A percentile compares a stretch with the other conserved stretches of the same genome.
Evolutionary conservation across 2,888 invertebrate species (phyloP).

Genomic region (Drosophila suboccidentalis): DNA sequence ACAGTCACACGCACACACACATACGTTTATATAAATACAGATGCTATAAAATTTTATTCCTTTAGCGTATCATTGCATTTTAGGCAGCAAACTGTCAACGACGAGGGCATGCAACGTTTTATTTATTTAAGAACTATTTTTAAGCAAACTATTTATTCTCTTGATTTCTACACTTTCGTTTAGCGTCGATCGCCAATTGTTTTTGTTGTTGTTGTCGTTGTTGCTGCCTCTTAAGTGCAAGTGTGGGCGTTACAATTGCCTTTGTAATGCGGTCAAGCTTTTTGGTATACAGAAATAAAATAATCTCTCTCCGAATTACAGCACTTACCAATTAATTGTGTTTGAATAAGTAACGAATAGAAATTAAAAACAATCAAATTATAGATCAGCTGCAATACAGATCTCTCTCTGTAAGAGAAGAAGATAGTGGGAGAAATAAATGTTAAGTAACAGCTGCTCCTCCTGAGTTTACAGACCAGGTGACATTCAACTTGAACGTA

Average conservation of each 20-base stretch:
- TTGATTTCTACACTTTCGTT: constrained; percentile 47
- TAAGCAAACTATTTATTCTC: constrained; percentile 53
- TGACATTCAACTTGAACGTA: constrained; percentile 54
- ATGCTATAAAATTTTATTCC: constrained; percentile 32
- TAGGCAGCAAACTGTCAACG: constrained; percentile 36
- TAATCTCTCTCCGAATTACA: constrained; percentile 32
- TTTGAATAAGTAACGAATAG: background rate
- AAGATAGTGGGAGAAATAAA: background rate
- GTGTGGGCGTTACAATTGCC: constrained; percentile 57
- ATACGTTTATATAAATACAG: background rate
- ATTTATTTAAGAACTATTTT: constrained; percentile 63
- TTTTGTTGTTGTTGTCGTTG: constrained; percentile 18
- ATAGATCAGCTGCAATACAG: constrained; percentile 20
- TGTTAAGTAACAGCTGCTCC: constrained; percentile 15
- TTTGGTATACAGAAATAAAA: constrained; percentile 56
- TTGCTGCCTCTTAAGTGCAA: constrained; percentile 39
- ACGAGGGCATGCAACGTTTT: constrained; percentile 41
- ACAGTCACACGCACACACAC: background rate
- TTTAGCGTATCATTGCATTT: constrained; percentile 46
- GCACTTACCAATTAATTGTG: constrained; percentile 35
- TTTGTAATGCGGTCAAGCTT: constrained; percentile 65
- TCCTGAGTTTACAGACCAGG: constrained; percentile 17
- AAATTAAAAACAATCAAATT: constrained; percentile 11
- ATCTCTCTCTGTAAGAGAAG: background rate
- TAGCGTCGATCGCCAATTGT: constrained; percentile 13